A percentile compares a stretch with the other conserved stretches of the same genome.
These are phyloP conservation scores for Pangasianodon hypophthalmus DNA, from an alignment of 2,113 vertebrate species.

Conservation along the genomic window DNA sequence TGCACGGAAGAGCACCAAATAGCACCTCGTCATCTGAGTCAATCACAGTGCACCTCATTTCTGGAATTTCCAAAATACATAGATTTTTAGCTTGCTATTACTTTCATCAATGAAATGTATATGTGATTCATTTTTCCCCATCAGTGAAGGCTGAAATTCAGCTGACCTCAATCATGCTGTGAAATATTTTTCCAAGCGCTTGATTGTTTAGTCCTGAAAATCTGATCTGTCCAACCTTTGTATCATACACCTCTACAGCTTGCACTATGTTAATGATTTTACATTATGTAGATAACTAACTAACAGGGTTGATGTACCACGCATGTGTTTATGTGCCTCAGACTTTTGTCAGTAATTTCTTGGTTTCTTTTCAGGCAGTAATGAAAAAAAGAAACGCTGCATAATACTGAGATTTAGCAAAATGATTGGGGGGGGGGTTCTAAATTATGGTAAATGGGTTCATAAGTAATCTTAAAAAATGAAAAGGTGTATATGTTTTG, in stretches of 20 bases:
- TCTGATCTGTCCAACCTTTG: constrained; percentile 7
- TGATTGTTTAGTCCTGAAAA: background rate
- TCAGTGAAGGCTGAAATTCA: constrained; percentile 1
- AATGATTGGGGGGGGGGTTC: background rate
- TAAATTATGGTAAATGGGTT: background rate
- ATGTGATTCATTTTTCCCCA: background rate
- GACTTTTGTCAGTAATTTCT: background rate
- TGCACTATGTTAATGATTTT: background rate
- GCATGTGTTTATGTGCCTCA: constrained; percentile 20
- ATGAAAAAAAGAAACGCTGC: background rate
- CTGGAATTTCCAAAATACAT: constrained; percentile 2
- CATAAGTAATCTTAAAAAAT: background rate
- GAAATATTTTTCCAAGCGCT: constrained; percentile 10
- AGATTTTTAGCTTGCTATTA: constrained; percentile 1
- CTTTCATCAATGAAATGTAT: background rate
- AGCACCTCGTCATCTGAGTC: constrained; percentile 43
- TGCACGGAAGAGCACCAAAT: constrained; percentile 79
- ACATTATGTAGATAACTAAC: background rate
- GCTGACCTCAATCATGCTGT: background rate
- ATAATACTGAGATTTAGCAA: background rate
- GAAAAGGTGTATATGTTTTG: background rate
- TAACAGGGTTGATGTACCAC: background rate
- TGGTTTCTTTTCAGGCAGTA: background rate
- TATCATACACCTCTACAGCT: background rate
- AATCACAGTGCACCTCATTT: background rate